Evolutionary conservation across 2,113 vertebrate species (phyloP).

Genomic region (Epinephelus cyanopodus): DNA sequence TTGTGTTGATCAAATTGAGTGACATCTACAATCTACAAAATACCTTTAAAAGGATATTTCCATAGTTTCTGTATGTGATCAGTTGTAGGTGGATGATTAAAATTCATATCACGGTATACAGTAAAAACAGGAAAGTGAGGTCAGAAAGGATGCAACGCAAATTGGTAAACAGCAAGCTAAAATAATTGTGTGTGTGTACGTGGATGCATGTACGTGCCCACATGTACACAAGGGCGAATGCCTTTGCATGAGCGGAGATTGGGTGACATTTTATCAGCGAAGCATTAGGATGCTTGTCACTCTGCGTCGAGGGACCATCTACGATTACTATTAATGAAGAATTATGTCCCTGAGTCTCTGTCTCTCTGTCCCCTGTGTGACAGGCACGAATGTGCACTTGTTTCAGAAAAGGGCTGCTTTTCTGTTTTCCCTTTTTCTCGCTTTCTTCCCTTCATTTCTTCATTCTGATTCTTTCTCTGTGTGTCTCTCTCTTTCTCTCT

Average conservation of each 20-base stretch:
- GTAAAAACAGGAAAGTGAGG: constrained; percentile 34
- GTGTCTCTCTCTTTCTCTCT: background rate
- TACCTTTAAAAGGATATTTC: background rate
- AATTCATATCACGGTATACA: constrained; percentile 35
- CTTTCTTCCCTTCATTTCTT: too few relatives aligned
- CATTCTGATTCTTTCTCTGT: background rate
- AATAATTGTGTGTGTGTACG: constrained; percentile 19
- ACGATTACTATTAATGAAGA: constrained; percentile 79
- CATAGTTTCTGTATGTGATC: constrained; percentile 3
- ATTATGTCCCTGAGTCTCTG: constrained; percentile 65
- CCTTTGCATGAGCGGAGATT: constrained; percentile 39
- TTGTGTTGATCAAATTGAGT: background rate
- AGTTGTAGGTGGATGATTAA: constrained; percentile 13
- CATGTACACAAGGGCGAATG: constrained; percentile 25
- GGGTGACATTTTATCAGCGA: constrained; percentile 72
- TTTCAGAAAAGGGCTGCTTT: too few relatives aligned
- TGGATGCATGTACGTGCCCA: background rate
- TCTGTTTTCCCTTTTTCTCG: too few relatives aligned
- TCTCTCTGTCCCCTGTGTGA: background rate
- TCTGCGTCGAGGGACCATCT: constrained; percentile 65
- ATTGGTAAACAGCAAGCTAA: constrained; percentile 31
- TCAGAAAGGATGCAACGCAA: constrained; percentile 34
- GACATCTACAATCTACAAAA: background rate
- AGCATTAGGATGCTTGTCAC: constrained; percentile 76
- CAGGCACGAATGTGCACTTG: too few relatives aligned